These are phyloP conservation scores for Timema podura DNA, from an alignment of 2,888 invertebrate species.

Conservation along the genomic window DNA sequence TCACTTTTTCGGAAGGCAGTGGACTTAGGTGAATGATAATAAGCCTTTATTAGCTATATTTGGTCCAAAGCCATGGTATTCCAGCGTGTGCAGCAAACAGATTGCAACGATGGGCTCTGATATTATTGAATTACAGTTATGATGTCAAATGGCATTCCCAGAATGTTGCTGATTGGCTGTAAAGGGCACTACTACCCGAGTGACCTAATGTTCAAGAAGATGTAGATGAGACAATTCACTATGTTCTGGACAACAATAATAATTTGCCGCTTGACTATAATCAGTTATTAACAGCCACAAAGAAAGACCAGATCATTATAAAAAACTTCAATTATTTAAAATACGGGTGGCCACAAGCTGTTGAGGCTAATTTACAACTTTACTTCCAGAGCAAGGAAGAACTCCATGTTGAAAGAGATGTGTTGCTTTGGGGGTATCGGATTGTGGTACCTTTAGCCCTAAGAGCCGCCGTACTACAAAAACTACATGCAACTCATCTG, in stretches of 20 bases:
- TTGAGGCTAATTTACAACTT: not conserved
- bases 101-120: slow-evolving; percentile 13
- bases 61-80: not conserved
- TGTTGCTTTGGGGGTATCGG: not conserved
- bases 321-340: not conserved
- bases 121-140: not conserved
- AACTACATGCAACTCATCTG: slow-evolving; percentile 4
- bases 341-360: not conserved
- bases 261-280: too few species aligned
- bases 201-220: not conserved
- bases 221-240: not conserved
- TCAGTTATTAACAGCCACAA: not conserved
- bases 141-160: not conserved
- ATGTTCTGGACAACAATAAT: not conserved
- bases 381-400: not conserved
- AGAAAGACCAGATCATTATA: not conserved
- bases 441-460: not conserved
- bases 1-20: not conserved
- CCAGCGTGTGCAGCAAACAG: not conserved
- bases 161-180: not conserved
- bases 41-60: not conserved
- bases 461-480: not conserved
- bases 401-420: not conserved
- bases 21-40: not conserved
- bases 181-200: not conserved